Evolutionary conservation across 2,888 invertebrate genomes (phyloP), one percentile per base, ranked within the genome.

Genomic region (Helobdella robusta): DNA sequence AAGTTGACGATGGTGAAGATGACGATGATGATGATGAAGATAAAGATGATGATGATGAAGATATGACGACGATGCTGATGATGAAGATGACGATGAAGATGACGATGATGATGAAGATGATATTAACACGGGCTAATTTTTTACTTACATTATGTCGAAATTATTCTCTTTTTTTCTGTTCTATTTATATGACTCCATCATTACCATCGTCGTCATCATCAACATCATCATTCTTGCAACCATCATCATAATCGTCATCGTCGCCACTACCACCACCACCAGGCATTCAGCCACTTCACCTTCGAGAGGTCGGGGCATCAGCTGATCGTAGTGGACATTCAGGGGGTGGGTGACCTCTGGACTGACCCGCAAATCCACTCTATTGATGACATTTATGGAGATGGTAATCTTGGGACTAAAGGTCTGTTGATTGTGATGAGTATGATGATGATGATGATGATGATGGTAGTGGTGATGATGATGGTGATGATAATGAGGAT

Each of bases 361-460:
- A 84, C 84, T 0, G 84, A 84, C 73, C 84, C 84, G 1, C 70
- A 84, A 73, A 82, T 84, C 62, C 84, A 84, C 74, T 83, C 83
- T 0, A 75, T 77, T 3, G 77, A 78, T 52, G 83, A 82, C 66
- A 72, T 73, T 35, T 84, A 83, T 71, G 83, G 83, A 5, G 83
- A 83, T 71, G 84, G 84, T 3, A 84, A 84, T 72, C 77, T 84
- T 56, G 83, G 83, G 23, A 79, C 81, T 0, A 77, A 79, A 63
- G 84, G 84, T 54, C n/a, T n/a, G n/a, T n/a, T n/a, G n/a, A n/a
- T n/a, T n/a, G n/a, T n/a, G n/a, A n/a, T n/a, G n/a, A n/a, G n/a
- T 48, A 62, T 62, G 62, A 54, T 56, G 62, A 62, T 62, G 62
- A 62, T 56, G 54, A 63, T 56, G 64, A 63, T 63, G 64, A 63